Evolutionary conservation across 2,797 vertebrate species (phyloP).

Genomic region (Columba guinea): DNA sequence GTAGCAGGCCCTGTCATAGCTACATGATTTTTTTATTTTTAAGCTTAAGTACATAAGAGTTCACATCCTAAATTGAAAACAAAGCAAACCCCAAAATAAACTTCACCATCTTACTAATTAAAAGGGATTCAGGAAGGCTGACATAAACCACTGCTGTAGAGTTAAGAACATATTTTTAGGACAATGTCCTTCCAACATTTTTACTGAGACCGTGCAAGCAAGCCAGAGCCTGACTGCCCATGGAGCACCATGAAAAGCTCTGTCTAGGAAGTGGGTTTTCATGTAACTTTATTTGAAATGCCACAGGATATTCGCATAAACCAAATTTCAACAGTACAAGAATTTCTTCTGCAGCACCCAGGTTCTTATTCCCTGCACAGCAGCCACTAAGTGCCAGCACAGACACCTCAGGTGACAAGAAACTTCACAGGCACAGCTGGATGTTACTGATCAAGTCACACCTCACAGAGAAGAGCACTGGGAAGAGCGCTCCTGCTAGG

Average conservation of each 20-base stretch:
- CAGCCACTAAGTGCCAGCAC: not conserved
- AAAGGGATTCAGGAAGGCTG: constrained; percentile 43
- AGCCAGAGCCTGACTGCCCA: not conserved
- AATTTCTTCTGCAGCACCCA: not conserved
- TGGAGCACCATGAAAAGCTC: not conserved
- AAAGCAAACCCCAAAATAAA: constrained; percentile 54
- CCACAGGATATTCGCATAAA: not conserved
- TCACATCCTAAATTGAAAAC: constrained; percentile 26
- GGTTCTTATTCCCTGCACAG: not conserved
- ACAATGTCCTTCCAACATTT: not conserved
- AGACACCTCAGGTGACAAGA: fast-evolving
- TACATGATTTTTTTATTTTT: not conserved
- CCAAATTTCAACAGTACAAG: too few species aligned
- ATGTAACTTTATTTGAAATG: not conserved
- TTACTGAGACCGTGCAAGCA: not conserved
- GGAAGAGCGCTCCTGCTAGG: fast-evolving
- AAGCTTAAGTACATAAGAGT: not conserved
- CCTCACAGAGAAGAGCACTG: not conserved
- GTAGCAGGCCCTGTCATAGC: not conserved
- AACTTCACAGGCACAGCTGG: not conserved
- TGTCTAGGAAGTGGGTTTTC: not conserved
- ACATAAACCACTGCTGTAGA: constrained; percentile 14
- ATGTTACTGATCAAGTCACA: not conserved
- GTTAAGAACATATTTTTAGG: constrained; percentile 2
- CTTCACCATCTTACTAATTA: constrained; percentile 14